Base-by-base conservation (phyloP, 2,113 vertebrate genomes). In the Gopherus evgoodei region DNA sequence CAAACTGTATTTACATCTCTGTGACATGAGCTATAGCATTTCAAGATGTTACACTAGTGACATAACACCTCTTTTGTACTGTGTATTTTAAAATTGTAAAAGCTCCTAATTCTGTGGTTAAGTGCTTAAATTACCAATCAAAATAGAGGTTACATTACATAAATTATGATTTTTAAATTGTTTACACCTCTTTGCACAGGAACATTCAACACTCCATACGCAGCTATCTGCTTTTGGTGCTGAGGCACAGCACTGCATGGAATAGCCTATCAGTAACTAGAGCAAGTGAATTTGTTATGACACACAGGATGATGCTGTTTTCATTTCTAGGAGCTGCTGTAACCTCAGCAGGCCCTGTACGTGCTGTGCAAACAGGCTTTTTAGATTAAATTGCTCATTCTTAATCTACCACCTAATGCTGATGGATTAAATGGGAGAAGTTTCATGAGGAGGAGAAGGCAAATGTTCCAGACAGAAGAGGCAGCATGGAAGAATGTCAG, bases 401-500 rank as follows among this genome's bases (percentile, higher is more conserved):
- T 65, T 65, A 65, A 65, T 79, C 50, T 82, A 16, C n/a, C 3
- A 2, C 49, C 44, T 2, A 2, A 13, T 91, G 50, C 12, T 87
- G 75, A 38, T 81, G 35, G 59, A 13, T 14, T 4, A 35, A 19
- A 35, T 25, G 19, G 81, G 24, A 50, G 31, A 85, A 82, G 56
- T 0, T 0, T 57, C 57, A 29, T 29, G 76, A 82, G 65, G 75
- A 17, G 25, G 79, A 80, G 56, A 47, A 44, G 65, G 65, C 81
- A 72, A 8, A 27, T 80, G 31, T 38, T 81, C 38, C 19, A 22
- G 10, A 31, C n/a, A 72, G 44, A 84, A 44, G 38, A 13, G 53
- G n/a, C 0, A 0, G 38, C 53, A 2, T 82, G 83, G 14, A 2
- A 56, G 49, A 69, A 59, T 0, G 0, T n/a, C 79, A 76, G 59